Evolutionary conservation across 2,888 invertebrate genomes (phyloP).

Genomic region (Noctua comes): DNA sequence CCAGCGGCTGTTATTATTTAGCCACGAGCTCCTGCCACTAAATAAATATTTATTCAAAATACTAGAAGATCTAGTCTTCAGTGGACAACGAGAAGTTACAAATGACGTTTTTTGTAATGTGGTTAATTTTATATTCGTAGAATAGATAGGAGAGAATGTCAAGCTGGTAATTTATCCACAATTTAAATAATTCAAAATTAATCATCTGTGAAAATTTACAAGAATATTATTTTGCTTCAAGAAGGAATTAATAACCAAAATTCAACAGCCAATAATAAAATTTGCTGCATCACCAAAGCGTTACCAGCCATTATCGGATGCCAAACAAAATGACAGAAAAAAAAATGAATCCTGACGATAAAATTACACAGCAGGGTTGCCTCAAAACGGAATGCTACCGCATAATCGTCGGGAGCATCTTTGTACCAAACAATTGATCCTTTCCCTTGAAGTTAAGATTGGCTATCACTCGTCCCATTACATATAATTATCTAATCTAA

Average conservation of each 20-base stretch:
- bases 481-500: conserved; percentile 89
- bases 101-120: too few species aligned
- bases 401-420: conserved; percentile 83
- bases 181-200: too few species aligned
- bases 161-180: too few species aligned
- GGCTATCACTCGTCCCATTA: conserved; percentile 81
- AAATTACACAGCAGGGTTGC: conserved; percentile 78
- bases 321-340: conserved; percentile 61
- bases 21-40: too few species aligned
- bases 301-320: conserved; percentile 62
- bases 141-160: too few species aligned
- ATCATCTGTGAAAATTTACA: too few species aligned
- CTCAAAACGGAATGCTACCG: conserved; percentile 79
- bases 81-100: too few species aligned
- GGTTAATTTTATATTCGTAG: too few species aligned
- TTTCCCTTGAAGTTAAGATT: conserved; percentile 73
- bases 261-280: conserved; percentile 12
- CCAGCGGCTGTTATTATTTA: too few species aligned
- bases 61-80: too few species aligned
- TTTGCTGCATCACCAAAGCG: conserved; percentile 61
- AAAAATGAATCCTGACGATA: conserved; percentile 75
- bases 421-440: conserved; percentile 75
- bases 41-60: too few species aligned
- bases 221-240: too few species aligned
- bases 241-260: background rate